phyloP scores from a whole-genome alignment of 2,888 invertebrate genomes.

The Agonopterix alstromeriana region DNA sequence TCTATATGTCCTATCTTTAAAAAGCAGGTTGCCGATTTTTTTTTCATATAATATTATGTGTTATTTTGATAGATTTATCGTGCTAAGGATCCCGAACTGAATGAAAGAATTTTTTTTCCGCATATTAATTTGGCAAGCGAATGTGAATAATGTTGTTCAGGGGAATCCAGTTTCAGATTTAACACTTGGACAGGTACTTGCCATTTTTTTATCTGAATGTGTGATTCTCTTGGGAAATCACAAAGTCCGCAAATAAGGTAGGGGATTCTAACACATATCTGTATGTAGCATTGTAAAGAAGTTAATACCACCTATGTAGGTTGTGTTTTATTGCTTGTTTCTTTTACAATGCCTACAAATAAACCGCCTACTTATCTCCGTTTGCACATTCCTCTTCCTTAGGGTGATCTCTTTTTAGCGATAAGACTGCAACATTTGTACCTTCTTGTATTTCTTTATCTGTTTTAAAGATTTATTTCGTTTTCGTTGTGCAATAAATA shows the following conservation, averaged over 20 bases:
- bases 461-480: no score
- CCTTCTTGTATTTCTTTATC: no score
- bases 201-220: slow-evolving; percentile 1
- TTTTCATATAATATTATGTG: no score
- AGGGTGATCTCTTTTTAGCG: neutral
- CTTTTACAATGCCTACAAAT: neutral
- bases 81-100: no score
- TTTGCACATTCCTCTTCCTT: neutral
- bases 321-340: neutral
- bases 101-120: no score
- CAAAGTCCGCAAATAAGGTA: neutral
- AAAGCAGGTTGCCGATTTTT: no score
- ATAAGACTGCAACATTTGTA: no score
- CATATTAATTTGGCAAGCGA: neutral
- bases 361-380: neutral
- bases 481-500: no score
- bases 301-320: neutral
- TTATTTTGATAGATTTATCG: no score
- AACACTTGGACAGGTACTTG: neutral
- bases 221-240: slow-evolving; percentile 1
- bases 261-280: neutral
- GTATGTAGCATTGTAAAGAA: neutral
- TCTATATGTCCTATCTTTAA: no score
- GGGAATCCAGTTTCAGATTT: neutral
- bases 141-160: neutral